A percentile compares a stretch with the other conserved stretches of the same genome.
Conservation (phyloP, 92 coral and sea anemone species). For the Siderastrea radians region DNA sequence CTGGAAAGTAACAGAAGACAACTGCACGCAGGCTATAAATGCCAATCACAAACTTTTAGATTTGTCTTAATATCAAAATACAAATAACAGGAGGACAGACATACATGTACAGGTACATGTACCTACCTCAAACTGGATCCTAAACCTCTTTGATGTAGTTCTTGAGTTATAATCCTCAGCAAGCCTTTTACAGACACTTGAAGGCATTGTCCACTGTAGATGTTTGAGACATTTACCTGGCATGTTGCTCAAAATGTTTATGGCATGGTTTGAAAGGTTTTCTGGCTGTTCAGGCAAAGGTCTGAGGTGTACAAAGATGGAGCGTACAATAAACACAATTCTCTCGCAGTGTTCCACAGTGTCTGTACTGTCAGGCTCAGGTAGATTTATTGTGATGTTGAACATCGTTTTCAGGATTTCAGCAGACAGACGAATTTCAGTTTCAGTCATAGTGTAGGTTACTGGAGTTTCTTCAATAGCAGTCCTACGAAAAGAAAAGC, state of each 20-base stretch:
- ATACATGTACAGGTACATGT: background rate
- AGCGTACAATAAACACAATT: constrained; percentile 78
- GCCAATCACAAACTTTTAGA: too few species aligned
- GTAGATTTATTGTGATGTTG: constrained; percentile 84
- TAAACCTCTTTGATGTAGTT: constrained; percentile 26
- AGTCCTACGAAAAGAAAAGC: constrained; percentile 49
- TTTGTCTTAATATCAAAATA: too few species aligned
- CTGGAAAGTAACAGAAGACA: too few species aligned
- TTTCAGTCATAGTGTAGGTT: constrained; percentile 68
- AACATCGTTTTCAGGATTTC: constrained; percentile 92
- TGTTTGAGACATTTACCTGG: constrained; percentile 81
- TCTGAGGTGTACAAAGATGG: constrained; percentile 75
- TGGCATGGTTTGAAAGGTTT: constrained; percentile 89
- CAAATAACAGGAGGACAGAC: background rate
- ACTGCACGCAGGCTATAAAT: too few species aligned
- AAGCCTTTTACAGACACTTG: constrained; percentile 81
- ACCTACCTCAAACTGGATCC: constrained; percentile 64
- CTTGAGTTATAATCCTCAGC: constrained; percentile 72
- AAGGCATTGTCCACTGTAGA: constrained; percentile 86
- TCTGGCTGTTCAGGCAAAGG: constrained; percentile 72
- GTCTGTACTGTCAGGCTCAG: constrained; percentile 75
- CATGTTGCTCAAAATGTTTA: constrained; percentile 84
- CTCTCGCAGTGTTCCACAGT: constrained; percentile 84
- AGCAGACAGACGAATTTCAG: constrained; percentile 76
- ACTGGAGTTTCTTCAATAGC: constrained; percentile 73